Conservation (phyloP, 2,113 vertebrate genomes). For the Albula glossodonta region DNA sequence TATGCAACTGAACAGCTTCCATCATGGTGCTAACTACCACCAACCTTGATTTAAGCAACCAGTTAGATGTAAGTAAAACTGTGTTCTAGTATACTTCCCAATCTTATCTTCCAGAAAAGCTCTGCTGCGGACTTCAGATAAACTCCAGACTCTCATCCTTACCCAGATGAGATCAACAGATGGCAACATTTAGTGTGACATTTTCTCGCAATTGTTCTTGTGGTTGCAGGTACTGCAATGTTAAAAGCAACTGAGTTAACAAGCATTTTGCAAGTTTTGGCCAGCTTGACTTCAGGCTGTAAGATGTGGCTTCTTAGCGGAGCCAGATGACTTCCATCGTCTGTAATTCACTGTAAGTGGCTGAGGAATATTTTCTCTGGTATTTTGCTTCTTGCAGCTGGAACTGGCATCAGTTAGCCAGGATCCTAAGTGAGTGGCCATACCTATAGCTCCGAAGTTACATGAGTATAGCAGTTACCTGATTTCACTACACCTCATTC, state of each 20-base stretch:
- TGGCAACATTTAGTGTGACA: not conserved
- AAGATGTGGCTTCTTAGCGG: no score
- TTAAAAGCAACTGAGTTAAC: not conserved
- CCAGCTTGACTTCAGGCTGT: not conserved
- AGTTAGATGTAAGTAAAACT: not conserved
- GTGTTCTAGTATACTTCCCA: not conserved
- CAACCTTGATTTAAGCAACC: not conserved
- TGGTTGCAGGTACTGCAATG: not conserved
- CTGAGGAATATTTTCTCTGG: no score
- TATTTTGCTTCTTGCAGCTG: no score
- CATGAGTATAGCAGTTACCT: no score
- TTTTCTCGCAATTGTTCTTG: no score
- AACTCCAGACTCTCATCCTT: not conserved
- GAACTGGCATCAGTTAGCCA: no score
- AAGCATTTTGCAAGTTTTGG: not conserved
- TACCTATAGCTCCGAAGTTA: no score
- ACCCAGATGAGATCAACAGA: not conserved
- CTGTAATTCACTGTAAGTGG: no score
- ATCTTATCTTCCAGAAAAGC: not conserved
- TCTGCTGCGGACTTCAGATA: not conserved
- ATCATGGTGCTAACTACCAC: not conserved
- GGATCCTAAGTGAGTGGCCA: no score
- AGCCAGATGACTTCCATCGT: no score
- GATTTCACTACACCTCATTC: no score
- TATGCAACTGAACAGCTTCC: not conserved